Base-by-base conservation (phyloP, 2,888 invertebrate genomes). In the Xestia sexstrigata region DNA sequence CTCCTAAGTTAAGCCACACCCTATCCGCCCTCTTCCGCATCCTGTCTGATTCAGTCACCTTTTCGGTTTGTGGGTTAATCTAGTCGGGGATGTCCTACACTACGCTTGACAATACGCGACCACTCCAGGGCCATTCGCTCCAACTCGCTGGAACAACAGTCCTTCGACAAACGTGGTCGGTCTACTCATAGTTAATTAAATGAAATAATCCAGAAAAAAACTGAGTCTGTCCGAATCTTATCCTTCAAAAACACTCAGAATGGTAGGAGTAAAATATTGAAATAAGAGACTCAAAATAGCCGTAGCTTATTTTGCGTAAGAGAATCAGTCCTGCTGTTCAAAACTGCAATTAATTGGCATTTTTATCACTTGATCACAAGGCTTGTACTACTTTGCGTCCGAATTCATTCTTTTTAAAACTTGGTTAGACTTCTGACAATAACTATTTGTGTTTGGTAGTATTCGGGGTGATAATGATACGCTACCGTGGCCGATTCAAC, bases 401-500 rank as follows among this genome's bases (percentile, higher is more conserved):
- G 23, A 26, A 49, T 39, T 26, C 11, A 58, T 58, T 42, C 0
- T 60, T 63, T 52, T 39, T 17, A 23, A 74, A 74, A 74, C 47
- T 26, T 62, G 6, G 55, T 35, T 60, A 84, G 47, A 55, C 65
- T 60, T 39, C 1, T 49, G 35, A 35, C 35, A 60, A 60, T 15
- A 65, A 42, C n/a, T 26, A 17, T 35, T 42, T 65, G 39, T 26
- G n/a, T 65, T 42, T n/a, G n/a, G 17, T 42, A 65, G 65, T 47
- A 47, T 42, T 68, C 26, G 55, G 58, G 55, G 35, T 39, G 6
- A 75, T 67, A 87, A 78, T 75, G 82, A 79, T 87, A 88, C 78
- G 79, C 82, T 81, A 79, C 68, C 75, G 83, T 84, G 77, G 26
- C 67, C 45, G n/a, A 70, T 26, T 35, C 30, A 52, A 62, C 55